Evolutionary conservation across 2,797 vertebrate species (phyloP).

Genomic region (Pristis pectinata): DNA sequence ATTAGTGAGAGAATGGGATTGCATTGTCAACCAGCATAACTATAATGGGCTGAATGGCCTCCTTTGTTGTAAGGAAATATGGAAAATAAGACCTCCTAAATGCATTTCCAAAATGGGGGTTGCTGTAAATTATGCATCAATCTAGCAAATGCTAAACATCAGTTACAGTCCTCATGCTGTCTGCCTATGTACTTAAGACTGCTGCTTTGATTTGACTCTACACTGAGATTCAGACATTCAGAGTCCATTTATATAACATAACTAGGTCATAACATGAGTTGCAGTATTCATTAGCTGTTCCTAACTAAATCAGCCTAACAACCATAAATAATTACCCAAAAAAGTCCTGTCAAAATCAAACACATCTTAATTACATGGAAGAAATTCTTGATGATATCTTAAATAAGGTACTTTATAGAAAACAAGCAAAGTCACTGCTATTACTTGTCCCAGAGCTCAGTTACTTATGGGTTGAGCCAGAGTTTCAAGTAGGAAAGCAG

Average conservation of each 20-base stretch:
- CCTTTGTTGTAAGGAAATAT: too few relatives aligned
- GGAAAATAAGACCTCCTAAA: neutral
- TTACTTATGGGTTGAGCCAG: neutral
- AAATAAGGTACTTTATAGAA: neutral
- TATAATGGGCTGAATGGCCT: too few relatives aligned
- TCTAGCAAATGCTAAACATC: neutral
- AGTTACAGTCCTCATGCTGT: neutral
- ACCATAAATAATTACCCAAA: neutral
- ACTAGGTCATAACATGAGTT: neutral
- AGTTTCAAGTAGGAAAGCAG: neutral
- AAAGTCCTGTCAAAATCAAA: neutral
- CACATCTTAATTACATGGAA: neutral
- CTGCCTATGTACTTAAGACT: neutral
- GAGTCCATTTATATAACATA: neutral
- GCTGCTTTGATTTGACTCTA: neutral
- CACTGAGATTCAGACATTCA: neutral
- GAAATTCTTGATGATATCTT: neutral
- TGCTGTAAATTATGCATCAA: neutral
- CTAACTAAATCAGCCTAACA: neutral
- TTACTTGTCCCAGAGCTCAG: neutral
- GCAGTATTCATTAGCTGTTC: neutral
- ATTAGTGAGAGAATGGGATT: too few relatives aligned
- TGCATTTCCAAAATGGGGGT: neutral
- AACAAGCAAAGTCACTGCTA: neutral
- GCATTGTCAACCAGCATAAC: too few relatives aligned